Evolutionary conservation across 1,140 invertebrate genomes (phyloP), one percentile per base, ranked within the genome.

Genomic region (Lepidurus packardi): DNA sequence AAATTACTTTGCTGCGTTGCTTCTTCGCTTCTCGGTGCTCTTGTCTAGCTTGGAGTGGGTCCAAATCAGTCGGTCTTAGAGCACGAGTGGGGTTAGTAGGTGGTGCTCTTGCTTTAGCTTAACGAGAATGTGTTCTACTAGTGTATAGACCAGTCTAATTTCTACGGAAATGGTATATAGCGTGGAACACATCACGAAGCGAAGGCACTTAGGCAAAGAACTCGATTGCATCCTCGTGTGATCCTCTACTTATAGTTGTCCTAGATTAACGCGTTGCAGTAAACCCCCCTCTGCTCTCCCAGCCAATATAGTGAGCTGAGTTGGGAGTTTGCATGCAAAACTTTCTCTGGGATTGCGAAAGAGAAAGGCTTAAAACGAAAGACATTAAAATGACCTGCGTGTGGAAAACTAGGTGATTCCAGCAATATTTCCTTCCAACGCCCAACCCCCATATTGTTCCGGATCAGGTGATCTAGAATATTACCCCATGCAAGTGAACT

Each of bases 31-130:
- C 13, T 7, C 53, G 16, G 21, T 65, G 53, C 53, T 65, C 53
- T 65, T 65, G 13, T 65, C 53, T 34, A 21, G 53, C 53, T 65
- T 65, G 53, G 53, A 65, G 53, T 65, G 53, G 16, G 53, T 65
- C 53, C 53, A 65, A 65, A 65, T 65, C 53, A 65, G 53, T 65
- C 53, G 16, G 53, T 13, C 53, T 65, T 65, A n/a, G 53, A 65
- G 53, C 53, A 65, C 53, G 53, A n/a, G 53, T 16, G 53, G 53
- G 13, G 53, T 65, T 65, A 65, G 53, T 34, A 4, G 34, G 34
- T 2, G 34, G 53, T 65, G 53, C 7, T 65, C 53, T 13, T 7
- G 16, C 53, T 65, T 13, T 65, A 65, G 53, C 6, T 65, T n/a
- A 65, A 7, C 53, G 21, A 65, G 53, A 13, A 7, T 65, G 45